Evolutionary conservation across 2,797 vertebrate species (phyloP), one percentile per base, ranked within the genome.

Genomic region (Clamator glandarius): DNA sequence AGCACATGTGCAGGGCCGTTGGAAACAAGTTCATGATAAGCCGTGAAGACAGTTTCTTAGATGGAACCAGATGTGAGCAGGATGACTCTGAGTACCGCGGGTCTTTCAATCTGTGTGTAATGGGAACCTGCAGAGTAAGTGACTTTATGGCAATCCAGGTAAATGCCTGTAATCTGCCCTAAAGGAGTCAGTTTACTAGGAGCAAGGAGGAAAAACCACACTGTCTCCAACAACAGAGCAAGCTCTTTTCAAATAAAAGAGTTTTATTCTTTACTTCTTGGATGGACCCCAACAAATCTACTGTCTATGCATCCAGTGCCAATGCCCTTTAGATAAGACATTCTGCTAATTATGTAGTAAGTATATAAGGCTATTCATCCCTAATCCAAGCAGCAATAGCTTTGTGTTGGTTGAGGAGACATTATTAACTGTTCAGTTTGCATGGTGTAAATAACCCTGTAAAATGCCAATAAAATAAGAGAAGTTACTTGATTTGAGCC

Each of bases 11-110:
- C 93, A 98, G 98, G 96, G 98, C 99, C 2, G 12, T 98, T 6
- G 98, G 97, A 24, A 98, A 98, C 17, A 96, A 97, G 70, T 99
- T 99, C 97, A 98, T 99, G 39, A 97, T 99, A 90, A 98, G 98
- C 70, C 98, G 99, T 0, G 99, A 98, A 25, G 97, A 98, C 83
- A 97, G 95, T 66, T 99, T 99, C 97, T 82, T 96, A 39, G 99
- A 99, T 19, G 99, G 99, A 50, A 99, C 99, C 18, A 98, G 99
- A 23, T 99, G 99, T 91, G 98, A 98, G 96, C 95, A 97, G 4
- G 96, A 96, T 18, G 62, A 58, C 21, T 70, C 80, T 0, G 89
- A 59, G 41, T 83, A 83, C 25, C 95, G 93, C 0, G 97, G 98
- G 31, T 54, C 97, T 14, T 97, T 98, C 28, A 96, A 95, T 50